phyloP scores from a whole-genome alignment of 1,140 invertebrate genomes.

The Drosophila albomicans region DNA sequence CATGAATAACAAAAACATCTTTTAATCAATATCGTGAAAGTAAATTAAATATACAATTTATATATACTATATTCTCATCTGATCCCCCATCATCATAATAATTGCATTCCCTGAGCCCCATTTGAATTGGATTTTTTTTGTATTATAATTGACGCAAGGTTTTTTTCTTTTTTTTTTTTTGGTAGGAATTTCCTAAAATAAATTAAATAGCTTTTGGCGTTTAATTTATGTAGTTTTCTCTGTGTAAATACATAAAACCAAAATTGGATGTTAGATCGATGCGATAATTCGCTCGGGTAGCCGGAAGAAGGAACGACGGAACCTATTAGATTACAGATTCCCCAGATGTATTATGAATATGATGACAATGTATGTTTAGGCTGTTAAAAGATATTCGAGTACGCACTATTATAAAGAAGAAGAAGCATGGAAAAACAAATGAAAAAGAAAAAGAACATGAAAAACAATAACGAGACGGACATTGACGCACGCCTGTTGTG shows the following conservation, averaged over 20 bases:
- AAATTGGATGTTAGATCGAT: slow-evolving; percentile 29
- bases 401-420: slow-evolving; percentile 22
- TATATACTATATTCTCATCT: slow-evolving; percentile 37
- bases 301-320: slow-evolving; percentile 7
- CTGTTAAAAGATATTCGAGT: slow-evolving; percentile 38
- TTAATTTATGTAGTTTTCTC: slow-evolving; percentile 22
- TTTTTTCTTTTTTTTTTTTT: slow-evolving; percentile 10
- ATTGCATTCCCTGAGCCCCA: slow-evolving; percentile 13
- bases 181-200: slow-evolving; percentile 21
- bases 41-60: slow-evolving; percentile 8
- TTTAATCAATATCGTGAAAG: slow-evolving; percentile 32
- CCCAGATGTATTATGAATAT: slow-evolving; percentile 50
- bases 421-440: slow-evolving; percentile 6
- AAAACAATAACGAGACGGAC: slow-evolving; percentile 13
- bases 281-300: slow-evolving; percentile 19
- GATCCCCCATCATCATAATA: slow-evolving; percentile 15
- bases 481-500: slow-evolving; percentile 37
- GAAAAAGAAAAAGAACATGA: slow-evolving; percentile 8
- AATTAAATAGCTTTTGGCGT: slow-evolving; percentile 12
- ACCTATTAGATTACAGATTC: slow-evolving; percentile 11
- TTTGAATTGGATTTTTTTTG: background rate
- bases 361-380: slow-evolving; percentile 41
- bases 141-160: slow-evolving; percentile 12
- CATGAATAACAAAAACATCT: slow-evolving; percentile 9
- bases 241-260: slow-evolving; percentile 46